Conservation (phyloP, 2,888 invertebrate genomes). For the Desoria tigrina region DNA sequence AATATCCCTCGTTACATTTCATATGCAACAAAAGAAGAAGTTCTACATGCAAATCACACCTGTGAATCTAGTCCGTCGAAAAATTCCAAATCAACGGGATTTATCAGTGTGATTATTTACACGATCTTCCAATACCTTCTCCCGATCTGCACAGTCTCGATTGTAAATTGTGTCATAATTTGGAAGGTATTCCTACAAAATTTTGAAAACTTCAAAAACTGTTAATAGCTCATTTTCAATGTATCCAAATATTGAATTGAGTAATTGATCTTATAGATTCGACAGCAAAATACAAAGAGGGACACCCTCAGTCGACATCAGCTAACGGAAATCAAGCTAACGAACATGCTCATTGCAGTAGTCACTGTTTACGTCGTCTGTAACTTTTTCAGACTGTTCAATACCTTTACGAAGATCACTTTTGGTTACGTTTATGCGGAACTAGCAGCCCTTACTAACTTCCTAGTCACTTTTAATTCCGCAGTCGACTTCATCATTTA, state of each 20-base stretch:
- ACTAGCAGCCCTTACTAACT: not conserved
- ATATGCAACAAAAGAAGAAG: not conserved
- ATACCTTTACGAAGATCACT: not conserved
- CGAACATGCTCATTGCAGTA: slow-evolving; percentile 13
- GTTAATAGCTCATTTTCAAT: not conserved
- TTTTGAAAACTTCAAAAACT: too few species aligned
- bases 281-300: not conserved
- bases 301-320: not conserved
- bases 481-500: slow-evolving; percentile 12
- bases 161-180: slow-evolving; percentile 4
- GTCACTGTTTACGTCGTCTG: slow-evolving; percentile 5
- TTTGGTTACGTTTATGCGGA: slow-evolving; percentile 6
- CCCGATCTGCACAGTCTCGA: not conserved
- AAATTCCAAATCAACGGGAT: not conserved
- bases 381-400: slow-evolving; percentile 10
- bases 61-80: not conserved
- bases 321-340: slow-evolving; percentile 11
- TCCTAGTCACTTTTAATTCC: slow-evolving; percentile 11
- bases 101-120: not conserved
- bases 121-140: not conserved
- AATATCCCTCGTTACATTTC: not conserved
- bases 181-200: not conserved
- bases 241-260: not conserved
- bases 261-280: slow-evolving; percentile 8
- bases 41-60: not conserved